Percentiles rank a stretch among this genome's conserved stretches.
Conservation (phyloP, 2,797 vertebrate genomes). For the Telmatherina bonti region DNA sequence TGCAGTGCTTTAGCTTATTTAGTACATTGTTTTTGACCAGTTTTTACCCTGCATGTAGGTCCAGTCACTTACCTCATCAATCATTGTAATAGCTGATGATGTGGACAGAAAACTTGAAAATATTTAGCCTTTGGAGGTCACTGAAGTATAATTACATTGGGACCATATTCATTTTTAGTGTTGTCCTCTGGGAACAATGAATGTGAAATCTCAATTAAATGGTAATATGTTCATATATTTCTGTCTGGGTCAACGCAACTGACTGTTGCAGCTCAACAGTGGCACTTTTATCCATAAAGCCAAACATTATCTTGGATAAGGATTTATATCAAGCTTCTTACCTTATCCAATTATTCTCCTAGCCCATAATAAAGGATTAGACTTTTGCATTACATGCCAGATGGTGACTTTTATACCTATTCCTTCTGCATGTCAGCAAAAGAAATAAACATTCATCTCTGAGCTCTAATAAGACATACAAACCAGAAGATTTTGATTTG, state of each 20-base stretch:
- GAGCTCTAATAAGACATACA: conserved; percentile 45
- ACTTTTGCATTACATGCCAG: conserved; percentile 41
- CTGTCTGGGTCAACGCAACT: not conserved
- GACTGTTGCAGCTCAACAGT: not conserved
- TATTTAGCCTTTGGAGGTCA: not conserved
- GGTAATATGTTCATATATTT: conserved; percentile 1
- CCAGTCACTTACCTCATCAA: too few species aligned
- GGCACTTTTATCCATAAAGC: not conserved
- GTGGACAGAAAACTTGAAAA: not conserved
- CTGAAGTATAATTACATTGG: not conserved
- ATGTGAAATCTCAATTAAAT: not conserved
- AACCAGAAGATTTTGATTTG: conserved; percentile 59
- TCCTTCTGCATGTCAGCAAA: conserved; percentile 54
- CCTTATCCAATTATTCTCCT: conserved; percentile 8
- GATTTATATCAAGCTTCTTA: conserved; percentile 3
- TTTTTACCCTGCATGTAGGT: not conserved
- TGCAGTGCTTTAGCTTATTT: not conserved
- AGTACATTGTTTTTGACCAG: too few species aligned
- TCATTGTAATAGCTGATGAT: not conserved
- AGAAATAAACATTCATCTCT: conserved; percentile 49
- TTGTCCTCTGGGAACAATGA: not conserved
- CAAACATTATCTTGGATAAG: not conserved
- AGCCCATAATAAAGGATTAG: conserved; percentile 18
- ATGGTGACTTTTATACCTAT: conserved; percentile 58
- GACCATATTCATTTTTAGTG: not conserved